Evolutionary conservation across 2,888 invertebrate genomes (phyloP).

Genomic region (Xylophagus ater): DNA sequence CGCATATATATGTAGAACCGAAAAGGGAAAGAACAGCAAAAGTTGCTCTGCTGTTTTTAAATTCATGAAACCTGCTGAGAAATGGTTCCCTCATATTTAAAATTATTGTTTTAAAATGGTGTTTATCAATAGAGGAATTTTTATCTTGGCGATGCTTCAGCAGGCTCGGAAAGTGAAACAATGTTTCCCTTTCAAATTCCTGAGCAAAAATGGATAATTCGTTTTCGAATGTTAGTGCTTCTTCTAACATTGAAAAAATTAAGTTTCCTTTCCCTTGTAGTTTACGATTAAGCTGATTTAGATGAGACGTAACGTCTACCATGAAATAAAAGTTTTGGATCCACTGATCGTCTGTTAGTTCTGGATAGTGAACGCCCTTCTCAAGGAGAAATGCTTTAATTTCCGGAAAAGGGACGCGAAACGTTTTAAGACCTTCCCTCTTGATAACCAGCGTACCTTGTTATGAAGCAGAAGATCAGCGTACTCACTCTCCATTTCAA

Average conservation of each 20-base stretch:
- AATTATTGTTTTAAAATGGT: constrained; percentile 4
- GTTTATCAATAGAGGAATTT: constrained; percentile 20
- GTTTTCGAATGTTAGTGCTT: constrained; percentile 4
- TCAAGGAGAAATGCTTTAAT: constrained; percentile 26
- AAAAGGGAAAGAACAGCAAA: constrained; percentile 24
- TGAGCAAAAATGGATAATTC: too few species aligned
- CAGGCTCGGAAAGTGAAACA: constrained; percentile 21
- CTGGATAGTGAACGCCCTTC: constrained; percentile 22
- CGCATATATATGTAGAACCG: too few species aligned
- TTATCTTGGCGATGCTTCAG: constrained; percentile 21
- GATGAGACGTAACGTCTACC: constrained; percentile 24
- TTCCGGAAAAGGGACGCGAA: too few species aligned
- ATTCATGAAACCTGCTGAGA: constrained; percentile 13
- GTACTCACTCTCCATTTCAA: constrained; percentile 18
- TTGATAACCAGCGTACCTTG: too few species aligned
- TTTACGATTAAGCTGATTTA: constrained; percentile 27
- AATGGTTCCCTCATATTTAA: constrained; percentile 22
- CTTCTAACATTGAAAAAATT: constrained; percentile 7
- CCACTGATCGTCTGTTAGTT: constrained; percentile 5
- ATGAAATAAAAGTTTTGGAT: constrained; percentile 27
- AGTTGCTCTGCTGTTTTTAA: constrained; percentile 19
- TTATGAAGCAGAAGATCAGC: too few species aligned
- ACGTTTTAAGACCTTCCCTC: too few species aligned
- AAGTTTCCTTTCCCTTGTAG: constrained; percentile 23
- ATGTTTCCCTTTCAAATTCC: too few species aligned